phyloP scores from a whole-genome alignment of 1,140 invertebrate species.

The Mycetomoellerius zeteki region DNA sequence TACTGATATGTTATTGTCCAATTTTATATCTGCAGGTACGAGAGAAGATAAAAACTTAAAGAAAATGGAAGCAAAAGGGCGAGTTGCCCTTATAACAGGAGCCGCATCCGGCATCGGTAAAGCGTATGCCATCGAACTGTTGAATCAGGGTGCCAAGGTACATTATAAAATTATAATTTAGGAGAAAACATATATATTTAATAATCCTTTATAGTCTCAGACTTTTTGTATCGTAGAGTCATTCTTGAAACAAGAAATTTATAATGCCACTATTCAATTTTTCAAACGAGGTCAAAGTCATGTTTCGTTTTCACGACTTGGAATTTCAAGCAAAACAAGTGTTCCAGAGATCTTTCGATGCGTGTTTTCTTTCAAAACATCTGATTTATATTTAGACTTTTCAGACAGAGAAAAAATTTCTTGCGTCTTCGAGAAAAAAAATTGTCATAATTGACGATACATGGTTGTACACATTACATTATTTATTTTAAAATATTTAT shows the following conservation, averaged over 20 bases:
- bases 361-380: conserved; percentile 39
- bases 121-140: conserved; percentile 89
- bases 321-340: conserved; percentile 10
- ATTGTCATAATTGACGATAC: neutral
- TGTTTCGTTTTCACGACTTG: neutral
- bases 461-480: neutral
- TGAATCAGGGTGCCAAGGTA: conserved; percentile 91
- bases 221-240: neutral
- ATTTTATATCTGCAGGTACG: conserved; percentile 43
- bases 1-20: neutral
- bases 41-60: conserved; percentile 37
- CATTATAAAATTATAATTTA: conserved; percentile 15
- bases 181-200: neutral
- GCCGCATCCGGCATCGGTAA: conserved; percentile 91
- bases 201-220: neutral
- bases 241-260: neutral
- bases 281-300: neutral
- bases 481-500: neutral
- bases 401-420: conserved; percentile 21
- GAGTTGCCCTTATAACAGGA: conserved; percentile 92
- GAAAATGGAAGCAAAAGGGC: conserved; percentile 86
- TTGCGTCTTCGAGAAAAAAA: conserved; percentile 6
- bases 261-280: neutral
- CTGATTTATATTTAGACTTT: conserved; percentile 70
- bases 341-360: conserved; percentile 15